Evolutionary conservation across 2,888 invertebrate genomes (phyloP), one percentile per base, ranked within the genome.

Genomic region (Papilio gigon): DNA sequence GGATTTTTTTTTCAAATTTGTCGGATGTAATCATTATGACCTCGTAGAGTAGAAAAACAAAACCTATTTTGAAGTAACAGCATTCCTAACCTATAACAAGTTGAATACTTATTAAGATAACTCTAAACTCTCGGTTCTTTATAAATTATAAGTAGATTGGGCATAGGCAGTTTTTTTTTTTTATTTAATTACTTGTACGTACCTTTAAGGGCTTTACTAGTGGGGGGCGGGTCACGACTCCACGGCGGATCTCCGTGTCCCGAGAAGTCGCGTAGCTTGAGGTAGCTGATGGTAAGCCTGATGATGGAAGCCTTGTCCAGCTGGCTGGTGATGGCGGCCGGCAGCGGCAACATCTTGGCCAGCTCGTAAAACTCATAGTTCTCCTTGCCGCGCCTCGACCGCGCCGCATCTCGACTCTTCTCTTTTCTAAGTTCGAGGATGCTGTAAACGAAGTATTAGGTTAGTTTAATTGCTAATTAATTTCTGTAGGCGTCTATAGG

Each of bases 351-450:
- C 98, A 96, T 98, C 94, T 97, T 98, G 73, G 98, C 98, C 85
- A 98, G 93, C 93, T 98, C 98, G 90, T 98, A 98, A 92, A 98
- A 98, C 93, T 98, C 98, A 86, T 96, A 97, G 92, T 98, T 98
- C 88, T 98, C 98, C 83, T 98, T 98, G 71, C 98, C 98, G 44
- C 98, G 94, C 65, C 98, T 93, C 12, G 97, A 97, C 72, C 98
- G 93, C 6, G 98, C 98, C 53, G 98, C 98, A 86, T 98, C 98
- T 79, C 98, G 92, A 76, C 97, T 97, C 87, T 98, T 98, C 89
- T 98, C 98, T 92, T 98, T 98, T 74, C 98, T 94, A 71, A 98
- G 93, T 89, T 98, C 98, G 89, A 98, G 94, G 84, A 98, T 98
- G 88, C 98, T 98, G 95, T 89, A 94, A 95, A 82, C 78, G 74